Evolutionary conservation across 1,140 invertebrate genomes (phyloP), one percentile per base, ranked within the genome.

Genomic region (Lucilia sericata): DNA sequence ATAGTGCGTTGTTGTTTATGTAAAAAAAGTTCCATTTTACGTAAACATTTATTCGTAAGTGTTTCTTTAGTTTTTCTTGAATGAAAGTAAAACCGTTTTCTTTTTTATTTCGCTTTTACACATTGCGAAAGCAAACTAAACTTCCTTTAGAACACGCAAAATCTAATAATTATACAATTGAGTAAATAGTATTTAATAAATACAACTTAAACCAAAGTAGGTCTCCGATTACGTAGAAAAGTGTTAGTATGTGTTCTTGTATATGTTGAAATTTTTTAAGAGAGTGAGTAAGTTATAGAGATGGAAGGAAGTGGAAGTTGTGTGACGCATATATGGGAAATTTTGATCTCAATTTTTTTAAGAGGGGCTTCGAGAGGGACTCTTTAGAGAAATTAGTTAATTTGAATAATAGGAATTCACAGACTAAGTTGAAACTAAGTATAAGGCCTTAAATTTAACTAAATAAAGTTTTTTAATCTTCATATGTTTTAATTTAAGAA

Each of bases 11-110:
- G 76, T 21, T 49, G 21, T 78, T 42, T 5, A n/a, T 78, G 75
- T 78, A 42, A 42, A 14, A n/a, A 60, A 17, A 4, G 55, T 14
- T 17, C 14, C 55, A n/a, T 0, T 60, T n/a, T 60, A 60, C 14
- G 13, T 60, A 60, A n/a, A 60, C 5, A 14, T 60, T 0, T 60
- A 17, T 60, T 1, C 21, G 19, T 2, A 21, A 70, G 60, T 70
- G 60, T 70, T 80, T 76, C 74, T 76, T 4, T 12, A 78, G 14
- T 17, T 78, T 49, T 78, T 80, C n/a, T 80, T 80, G 76, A 80
- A 80, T 80, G 76, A 80, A 80, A 80, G 42, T 80, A 21, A 80
- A 80, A 80, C 19, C 12, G 65, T 25, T 78, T 75, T 30, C 10
- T 10, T 10, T 42, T 42, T 42, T 7, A 42, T 42, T 55, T 55